Evolutionary conservation across 2,888 invertebrate genomes (phyloP).

Genomic region (Protonemura montana): DNA sequence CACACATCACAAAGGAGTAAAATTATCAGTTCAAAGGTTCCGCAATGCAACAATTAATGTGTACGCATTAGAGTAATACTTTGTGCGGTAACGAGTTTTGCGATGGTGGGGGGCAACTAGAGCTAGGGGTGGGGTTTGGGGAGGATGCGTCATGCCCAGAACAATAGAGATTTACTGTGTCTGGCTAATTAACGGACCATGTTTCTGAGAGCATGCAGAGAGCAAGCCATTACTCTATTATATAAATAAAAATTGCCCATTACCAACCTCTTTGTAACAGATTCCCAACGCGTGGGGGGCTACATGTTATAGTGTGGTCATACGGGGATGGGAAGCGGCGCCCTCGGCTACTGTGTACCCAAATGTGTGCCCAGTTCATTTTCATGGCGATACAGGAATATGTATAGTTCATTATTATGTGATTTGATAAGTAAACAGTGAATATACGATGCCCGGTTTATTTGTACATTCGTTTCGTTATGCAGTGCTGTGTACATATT

Average conservation of each 20-base stretch:
- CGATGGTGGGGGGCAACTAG: not conserved
- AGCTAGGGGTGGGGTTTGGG: not conserved
- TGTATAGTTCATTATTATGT: not conserved
- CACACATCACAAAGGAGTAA: not conserved
- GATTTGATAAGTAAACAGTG: not conserved
- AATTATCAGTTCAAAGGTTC: slow-evolving; percentile 22
- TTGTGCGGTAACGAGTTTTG: slow-evolving; percentile 9
- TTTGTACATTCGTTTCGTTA: not conserved
- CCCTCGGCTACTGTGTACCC: not conserved
- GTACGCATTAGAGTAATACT: slow-evolving; percentile 35
- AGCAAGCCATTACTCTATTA: slow-evolving; percentile 41
- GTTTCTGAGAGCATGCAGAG: slow-evolving; percentile 23
- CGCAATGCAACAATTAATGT: slow-evolving; percentile 21
- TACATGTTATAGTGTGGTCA: not conserved
- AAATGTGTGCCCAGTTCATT: not conserved
- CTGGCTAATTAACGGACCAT: slow-evolving; percentile 42
- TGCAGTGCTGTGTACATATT: not conserved
- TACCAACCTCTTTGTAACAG: slow-evolving; percentile 39
- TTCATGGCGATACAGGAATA: not conserved
- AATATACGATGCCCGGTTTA: not conserved
- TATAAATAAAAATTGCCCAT: slow-evolving; percentile 39
- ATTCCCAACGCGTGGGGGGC: not conserved
- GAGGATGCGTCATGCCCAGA: slow-evolving; percentile 41
- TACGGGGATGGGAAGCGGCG: too few species aligned
- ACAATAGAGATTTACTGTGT: slow-evolving; percentile 44